phyloP scores from a whole-genome alignment of 2,113 vertebrate species.

The Sander lucioperca region DNA sequence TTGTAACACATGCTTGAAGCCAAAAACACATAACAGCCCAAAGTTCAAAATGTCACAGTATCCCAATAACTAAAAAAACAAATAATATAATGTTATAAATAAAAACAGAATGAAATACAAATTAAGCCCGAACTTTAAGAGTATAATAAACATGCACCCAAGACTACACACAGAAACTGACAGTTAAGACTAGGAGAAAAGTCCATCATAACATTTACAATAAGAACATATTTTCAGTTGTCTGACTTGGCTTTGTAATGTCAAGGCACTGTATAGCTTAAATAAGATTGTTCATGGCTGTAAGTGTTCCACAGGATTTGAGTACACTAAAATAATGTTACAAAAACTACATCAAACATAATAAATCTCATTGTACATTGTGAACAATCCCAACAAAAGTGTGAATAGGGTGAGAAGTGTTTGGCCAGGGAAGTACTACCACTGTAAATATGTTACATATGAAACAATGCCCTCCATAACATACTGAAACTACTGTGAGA shows the following conservation, averaged over 20 bases:
- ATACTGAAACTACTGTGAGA: slow-evolving; percentile 28
- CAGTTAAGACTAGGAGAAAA: slow-evolving; percentile 47
- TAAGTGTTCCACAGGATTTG: slow-evolving; percentile 71
- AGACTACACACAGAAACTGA: slow-evolving; percentile 51
- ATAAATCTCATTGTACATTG: slow-evolving; percentile 63
- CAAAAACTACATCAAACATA: slow-evolving; percentile 54
- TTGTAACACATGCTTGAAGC: slow-evolving; percentile 41
- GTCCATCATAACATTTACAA: slow-evolving; percentile 14
- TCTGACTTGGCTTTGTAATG: slow-evolving; percentile 74
- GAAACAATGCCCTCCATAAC: slow-evolving; percentile 19
- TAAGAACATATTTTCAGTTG: slow-evolving; percentile 52
- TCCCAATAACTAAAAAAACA: slow-evolving; percentile 50
- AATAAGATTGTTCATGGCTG: slow-evolving; percentile 77
- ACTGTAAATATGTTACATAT: slow-evolving; percentile 40
- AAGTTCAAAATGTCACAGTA: slow-evolving; percentile 54
- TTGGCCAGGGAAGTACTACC: slow-evolving; percentile 27
- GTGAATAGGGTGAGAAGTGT: slow-evolving; percentile 41
- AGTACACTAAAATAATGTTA: slow-evolving; percentile 59
- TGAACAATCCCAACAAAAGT: slow-evolving; percentile 48
- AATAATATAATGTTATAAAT: slow-evolving; percentile 72
- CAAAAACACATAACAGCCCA: slow-evolving; percentile 36
- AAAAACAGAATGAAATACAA: slow-evolving; percentile 60
- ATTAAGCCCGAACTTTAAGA: slow-evolving; percentile 47
- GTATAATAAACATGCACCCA: slow-evolving; percentile 71
- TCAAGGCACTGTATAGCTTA: slow-evolving; percentile 79